phyloP scores from a whole-genome alignment of 1,140 invertebrate genomes.

The Centruroides sculpturatus region DNA sequence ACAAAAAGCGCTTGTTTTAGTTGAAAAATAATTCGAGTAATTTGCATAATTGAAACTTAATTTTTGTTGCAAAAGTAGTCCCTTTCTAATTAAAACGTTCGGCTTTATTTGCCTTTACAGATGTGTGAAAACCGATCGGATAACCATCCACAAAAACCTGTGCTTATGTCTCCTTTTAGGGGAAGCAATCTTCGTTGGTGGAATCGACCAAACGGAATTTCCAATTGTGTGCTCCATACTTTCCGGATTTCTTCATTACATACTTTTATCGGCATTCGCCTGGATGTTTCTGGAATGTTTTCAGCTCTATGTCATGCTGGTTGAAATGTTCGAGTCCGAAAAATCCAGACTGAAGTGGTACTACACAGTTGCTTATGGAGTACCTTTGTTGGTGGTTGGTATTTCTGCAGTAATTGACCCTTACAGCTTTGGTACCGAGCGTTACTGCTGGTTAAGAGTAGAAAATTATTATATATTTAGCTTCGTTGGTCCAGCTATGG shows the following conservation, averaged over 20 bases:
- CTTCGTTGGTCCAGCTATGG: slow-evolving; percentile 75
- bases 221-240: slow-evolving; percentile 75
- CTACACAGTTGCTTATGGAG: slow-evolving; percentile 67
- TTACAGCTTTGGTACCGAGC: slow-evolving; percentile 67
- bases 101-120: neutral
- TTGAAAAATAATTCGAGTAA: no score
- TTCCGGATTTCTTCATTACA: slow-evolving; percentile 82
- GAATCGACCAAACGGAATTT: slow-evolving; percentile 75
- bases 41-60: no score
- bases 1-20: no score
- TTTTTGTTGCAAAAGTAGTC: no score
- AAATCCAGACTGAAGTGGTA: slow-evolving; percentile 41
- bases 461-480: slow-evolving; percentile 81
- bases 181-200: slow-evolving; percentile 80
- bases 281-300: slow-evolving; percentile 67
- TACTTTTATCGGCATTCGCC: slow-evolving; percentile 85
- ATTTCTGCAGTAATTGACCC: slow-evolving; percentile 64
- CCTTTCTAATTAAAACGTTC: no score
- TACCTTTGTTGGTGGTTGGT: slow-evolving; percentile 57
- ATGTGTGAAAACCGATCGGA: slow-evolving; percentile 9
- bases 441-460: slow-evolving; percentile 76
- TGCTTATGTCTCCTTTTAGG: slow-evolving; percentile 66
- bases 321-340: slow-evolving; percentile 81
- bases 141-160: slow-evolving; percentile 33
- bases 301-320: slow-evolving; percentile 87